Base-by-base conservation (phyloP, 2,113 vertebrate species). In the Chaenocephalus aceratus region DNA sequence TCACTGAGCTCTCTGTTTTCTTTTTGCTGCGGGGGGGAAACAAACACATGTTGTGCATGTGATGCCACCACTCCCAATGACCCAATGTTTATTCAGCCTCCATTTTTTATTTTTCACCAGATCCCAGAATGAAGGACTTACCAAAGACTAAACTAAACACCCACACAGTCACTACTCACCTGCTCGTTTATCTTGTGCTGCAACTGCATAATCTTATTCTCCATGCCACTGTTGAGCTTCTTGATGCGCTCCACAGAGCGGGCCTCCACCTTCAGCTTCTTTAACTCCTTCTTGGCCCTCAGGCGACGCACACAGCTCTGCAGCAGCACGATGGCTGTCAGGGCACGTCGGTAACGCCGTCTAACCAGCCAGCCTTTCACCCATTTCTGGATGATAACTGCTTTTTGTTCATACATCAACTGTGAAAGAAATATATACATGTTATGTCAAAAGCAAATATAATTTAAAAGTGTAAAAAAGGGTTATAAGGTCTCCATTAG, bases 201-300 rank as follows among this genome's bases (percentile, higher is more conserved):
- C 70, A 99, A 93, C 91, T 99, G 97, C 95, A 99, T 94, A 85
- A 99, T 98, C 93, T 99, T 99, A 91, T 99, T 99, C 93, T 99
- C 98, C 96, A 99, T 95, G 79, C 98, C 98, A 0, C 97, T 77
- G 71, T 97, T 97, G 56, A 99, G 97, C 67, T 96, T 98, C 93
- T 97, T 99, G 82, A 96, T 97, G 91, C 96, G 97, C 60, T 97
- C 97, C 21, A 99, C 97, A 0, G 98, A 99, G 48, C 97, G 97
- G 0, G 98, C 98, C 88, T 99, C 97, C 2, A 97, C 96, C 93
- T 97, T 97, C 63, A 98, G 94, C 69, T 95, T 97, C 95, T 97
- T 99, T 0, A 99, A 92, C 88, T 97, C 95, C 1, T 95, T 95
- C 87, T 95, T 97, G 82, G 98, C 98, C 94, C 93, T 94, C 95